Conservation (phyloP, 2,888 invertebrate genomes). For the Brachyopa scutellaris region DNA sequence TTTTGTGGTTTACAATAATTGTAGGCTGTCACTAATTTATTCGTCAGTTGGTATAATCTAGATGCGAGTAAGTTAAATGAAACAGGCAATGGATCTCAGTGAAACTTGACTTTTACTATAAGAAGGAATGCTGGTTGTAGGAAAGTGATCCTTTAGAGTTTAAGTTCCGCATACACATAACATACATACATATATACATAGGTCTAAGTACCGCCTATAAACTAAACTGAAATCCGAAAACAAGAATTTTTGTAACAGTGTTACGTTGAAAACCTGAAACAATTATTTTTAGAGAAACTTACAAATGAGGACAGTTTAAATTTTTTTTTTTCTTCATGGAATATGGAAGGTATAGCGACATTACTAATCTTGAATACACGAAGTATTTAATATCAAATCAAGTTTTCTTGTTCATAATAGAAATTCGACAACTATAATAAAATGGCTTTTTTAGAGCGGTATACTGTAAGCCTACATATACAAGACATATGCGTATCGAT, state of each 20-base stretch:
- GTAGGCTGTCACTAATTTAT: constrained; percentile 49
- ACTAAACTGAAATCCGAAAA: background rate
- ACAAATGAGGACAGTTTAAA: background rate
- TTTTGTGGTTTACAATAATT: constrained; percentile 27
- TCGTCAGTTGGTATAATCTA: constrained; percentile 44
- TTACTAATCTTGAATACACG: background rate
- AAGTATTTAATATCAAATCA: background rate
- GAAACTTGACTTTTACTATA: constrained; percentile 25
- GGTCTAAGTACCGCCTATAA: no score
- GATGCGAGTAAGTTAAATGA: constrained; percentile 49
- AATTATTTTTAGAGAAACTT: background rate
- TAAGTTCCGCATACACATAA: no score
- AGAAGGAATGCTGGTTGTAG: constrained; percentile 6
- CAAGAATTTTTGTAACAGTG: background rate
- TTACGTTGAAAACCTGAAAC: background rate
- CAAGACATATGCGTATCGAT: no score
- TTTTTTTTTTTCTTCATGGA: constrained; percentile 4
- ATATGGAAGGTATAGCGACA: constrained; percentile 1
- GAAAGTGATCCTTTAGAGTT: constrained; percentile 57
- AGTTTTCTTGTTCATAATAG: background rate
- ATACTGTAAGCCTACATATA: no score
- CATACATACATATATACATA: no score
- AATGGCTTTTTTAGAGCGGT: background rate
- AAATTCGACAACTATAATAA: no score
- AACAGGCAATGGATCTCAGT: constrained; percentile 18